Evolutionary conservation across 2,888 invertebrate species (phyloP).

Genomic region (Bimastos eiseni): DNA sequence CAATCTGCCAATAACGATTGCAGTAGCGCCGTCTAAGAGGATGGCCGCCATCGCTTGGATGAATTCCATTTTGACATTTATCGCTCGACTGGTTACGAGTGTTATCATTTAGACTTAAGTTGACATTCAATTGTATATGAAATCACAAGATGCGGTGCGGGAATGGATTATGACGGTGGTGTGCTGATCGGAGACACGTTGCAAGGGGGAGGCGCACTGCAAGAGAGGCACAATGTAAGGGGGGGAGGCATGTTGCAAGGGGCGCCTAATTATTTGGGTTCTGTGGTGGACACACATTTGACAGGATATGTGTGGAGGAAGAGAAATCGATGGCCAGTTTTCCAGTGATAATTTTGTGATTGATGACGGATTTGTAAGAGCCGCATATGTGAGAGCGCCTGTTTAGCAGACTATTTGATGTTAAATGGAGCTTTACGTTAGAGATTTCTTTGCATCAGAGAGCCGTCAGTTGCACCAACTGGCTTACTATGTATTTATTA

Average conservation of each 20-base stretch:
- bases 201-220: no score
- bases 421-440: background rate
- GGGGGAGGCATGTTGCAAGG: background rate
- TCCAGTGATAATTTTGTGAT: constrained; percentile 16
- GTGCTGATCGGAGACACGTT: background rate
- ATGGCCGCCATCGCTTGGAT: background rate
- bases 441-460: background rate
- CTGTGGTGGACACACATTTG: background rate
- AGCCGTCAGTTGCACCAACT: background rate
- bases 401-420: background rate
- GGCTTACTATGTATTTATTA: background rate
- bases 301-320: background rate
- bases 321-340: background rate
- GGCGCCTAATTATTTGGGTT: background rate
- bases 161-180: background rate
- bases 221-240: background rate
- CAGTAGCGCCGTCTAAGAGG: background rate
- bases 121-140: background rate
- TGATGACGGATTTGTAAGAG: constrained; percentile 10
- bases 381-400: background rate
- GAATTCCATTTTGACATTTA: constrained; percentile 24
- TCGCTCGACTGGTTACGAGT: background rate
- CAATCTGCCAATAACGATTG: background rate
- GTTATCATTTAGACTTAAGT: constrained; percentile 22
- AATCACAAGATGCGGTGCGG: background rate